phyloP scores from a whole-genome alignment of 2,888 invertebrate species.

The Prosopocoilus inquinatus region DNA sequence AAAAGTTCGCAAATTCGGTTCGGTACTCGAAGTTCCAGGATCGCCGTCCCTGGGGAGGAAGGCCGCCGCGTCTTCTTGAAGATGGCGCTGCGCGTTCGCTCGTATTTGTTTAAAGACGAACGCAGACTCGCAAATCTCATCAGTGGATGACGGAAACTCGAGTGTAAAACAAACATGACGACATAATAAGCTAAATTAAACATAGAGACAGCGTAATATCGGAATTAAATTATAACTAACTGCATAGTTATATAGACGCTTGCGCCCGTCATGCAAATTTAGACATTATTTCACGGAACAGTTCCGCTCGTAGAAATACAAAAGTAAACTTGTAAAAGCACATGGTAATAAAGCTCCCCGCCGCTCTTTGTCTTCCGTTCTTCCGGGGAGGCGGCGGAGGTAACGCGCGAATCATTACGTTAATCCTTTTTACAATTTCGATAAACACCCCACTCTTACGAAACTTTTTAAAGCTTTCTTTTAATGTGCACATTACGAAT shows the following conservation, averaged over 20 bases:
- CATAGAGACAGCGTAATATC: constrained; percentile 43
- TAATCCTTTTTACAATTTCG: constrained; percentile 24
- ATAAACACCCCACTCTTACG: constrained; percentile 21
- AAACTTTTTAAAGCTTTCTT: constrained; percentile 23
- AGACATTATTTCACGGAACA: constrained; percentile 41
- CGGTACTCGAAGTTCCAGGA: constrained; percentile 25
- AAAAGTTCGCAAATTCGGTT: constrained; percentile 35
- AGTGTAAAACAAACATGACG: constrained; percentile 46
- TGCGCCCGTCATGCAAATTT: constrained; percentile 43
- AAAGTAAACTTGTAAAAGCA: constrained; percentile 32
- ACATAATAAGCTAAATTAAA: constrained; percentile 48
- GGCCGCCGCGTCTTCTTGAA: constrained; percentile 14
- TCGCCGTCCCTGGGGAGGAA: constrained; percentile 21
- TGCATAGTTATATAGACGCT: constrained; percentile 38
- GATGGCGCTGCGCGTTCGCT: neutral
- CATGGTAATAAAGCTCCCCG: constrained; percentile 22
- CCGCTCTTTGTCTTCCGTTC: constrained; percentile 9
- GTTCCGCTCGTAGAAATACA: constrained; percentile 29
- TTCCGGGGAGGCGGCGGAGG: constrained; percentile 20
- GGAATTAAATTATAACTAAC: constrained; percentile 45
- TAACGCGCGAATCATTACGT: constrained; percentile 21
- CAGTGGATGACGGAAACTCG: constrained; percentile 42
- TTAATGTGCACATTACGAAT: constrained; percentile 1
- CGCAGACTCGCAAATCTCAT: constrained; percentile 40
- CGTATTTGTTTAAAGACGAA: constrained; percentile 15